phyloP scores from a whole-genome alignment of 2,888 invertebrate genomes.

The Uropetala carovei region DNA sequence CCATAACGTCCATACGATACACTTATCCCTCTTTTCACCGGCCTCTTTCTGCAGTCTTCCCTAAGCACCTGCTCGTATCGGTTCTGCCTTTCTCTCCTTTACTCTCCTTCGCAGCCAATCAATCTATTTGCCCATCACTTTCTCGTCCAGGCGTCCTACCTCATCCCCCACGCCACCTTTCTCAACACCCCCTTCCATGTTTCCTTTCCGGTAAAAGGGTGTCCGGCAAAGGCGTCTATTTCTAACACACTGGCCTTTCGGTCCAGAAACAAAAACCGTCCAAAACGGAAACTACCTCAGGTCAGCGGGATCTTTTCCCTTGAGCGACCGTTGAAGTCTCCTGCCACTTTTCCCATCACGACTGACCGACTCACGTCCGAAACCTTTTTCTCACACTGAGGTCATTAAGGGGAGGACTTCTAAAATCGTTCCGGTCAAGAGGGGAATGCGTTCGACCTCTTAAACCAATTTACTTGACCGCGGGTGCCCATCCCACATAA shows the following conservation, averaged over 20 bases:
- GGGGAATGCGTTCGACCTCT: not conserved
- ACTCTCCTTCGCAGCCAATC: conserved; percentile 23
- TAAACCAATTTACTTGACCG: conserved; percentile 41
- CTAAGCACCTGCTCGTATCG: not conserved
- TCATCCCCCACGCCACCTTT: not conserved
- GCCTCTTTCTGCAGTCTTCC: conserved; percentile 21
- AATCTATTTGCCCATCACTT: conserved; percentile 35
- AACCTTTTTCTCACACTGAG: not conserved
- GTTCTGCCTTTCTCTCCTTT: not conserved
- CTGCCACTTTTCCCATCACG: conserved; percentile 55
- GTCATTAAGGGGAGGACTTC: not conserved
- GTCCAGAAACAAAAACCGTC: not conserved
- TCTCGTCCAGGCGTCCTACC: not conserved
- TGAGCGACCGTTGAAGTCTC: conserved; percentile 54
- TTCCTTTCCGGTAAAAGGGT: not conserved
- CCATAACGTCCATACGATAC: conserved; percentile 13
- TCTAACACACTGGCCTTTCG: not conserved
- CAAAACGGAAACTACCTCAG: not conserved
- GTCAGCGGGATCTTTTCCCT: not conserved
- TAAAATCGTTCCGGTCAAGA: conserved; percentile 24
- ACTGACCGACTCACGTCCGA: not conserved
- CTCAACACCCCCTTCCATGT: not conserved
- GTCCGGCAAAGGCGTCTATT: conserved; percentile 17
- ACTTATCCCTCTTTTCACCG: conserved; percentile 16
- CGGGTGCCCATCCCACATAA: conserved; percentile 6